Evolutionary conservation across 2,888 invertebrate genomes (phyloP), one percentile per base, ranked within the genome.

Genomic region (Noctua janthe): DNA sequence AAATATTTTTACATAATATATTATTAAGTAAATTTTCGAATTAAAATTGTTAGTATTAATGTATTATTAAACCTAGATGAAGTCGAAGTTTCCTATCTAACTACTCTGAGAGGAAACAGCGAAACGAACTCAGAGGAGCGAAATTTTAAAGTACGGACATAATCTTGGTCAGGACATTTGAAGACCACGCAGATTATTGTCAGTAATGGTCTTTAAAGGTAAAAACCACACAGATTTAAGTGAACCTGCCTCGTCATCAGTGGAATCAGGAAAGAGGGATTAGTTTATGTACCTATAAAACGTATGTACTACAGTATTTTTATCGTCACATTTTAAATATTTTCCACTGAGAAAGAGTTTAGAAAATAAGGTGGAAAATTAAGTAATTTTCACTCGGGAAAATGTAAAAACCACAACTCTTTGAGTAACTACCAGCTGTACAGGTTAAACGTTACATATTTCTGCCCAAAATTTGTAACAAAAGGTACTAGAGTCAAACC

Each of bases 401-500:
- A 66, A 43, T 64, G 23, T 29, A 43, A 35, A 74, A 83, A 43
- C 62, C 64, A 23, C 67, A 66, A 29, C 23, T 39, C 51, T 70
- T 75, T 62, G 47, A 23, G n/a, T 6, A 54, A 56, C 62, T 70
- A 29, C 6, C 51, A 23, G 20, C 20, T 54, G 62, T 29, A 17
- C 43, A 62, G 47, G 51, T n/a, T 20, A 51, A 72, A 51, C 59
- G n/a, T 49, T n/a, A 62, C 29, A 82, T 64, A 71, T 77, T 71
- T n/a, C 10, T n/a, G 1, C n/a, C 56, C 35, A 83, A 83, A 76
- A 56, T 66, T 54, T 47, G 29, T 51, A 71, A 66, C 49, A 76
- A 76, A 81, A 83, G 56, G 49, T 83, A 20, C 23, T 77, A 51
- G 23, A 77, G 10, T 35, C 5, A 13, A 59, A 77, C 71, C 77